Base-by-base conservation (phyloP, 2,113 vertebrate species). In the Cranoglanis bouderius region DNA sequence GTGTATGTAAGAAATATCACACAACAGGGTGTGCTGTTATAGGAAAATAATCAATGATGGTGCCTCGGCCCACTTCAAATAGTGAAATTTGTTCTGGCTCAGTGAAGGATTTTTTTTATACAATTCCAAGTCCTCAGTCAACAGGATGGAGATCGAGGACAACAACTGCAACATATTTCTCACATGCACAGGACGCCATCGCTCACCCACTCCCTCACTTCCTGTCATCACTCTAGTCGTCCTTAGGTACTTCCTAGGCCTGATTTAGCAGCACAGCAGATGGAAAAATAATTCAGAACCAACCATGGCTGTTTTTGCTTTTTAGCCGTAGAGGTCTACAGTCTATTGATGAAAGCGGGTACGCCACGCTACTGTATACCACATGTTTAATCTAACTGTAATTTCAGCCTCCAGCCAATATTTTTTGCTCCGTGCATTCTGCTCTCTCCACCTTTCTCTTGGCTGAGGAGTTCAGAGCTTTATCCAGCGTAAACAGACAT, bases 401-500 rank as follows among this genome's bases (percentile, higher is more conserved):
- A 87, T 65, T 65, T 81, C 40, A 87, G 18, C n/a, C 74, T 61
- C 21, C n/a, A 43, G 77, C 43, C 51, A 16, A 40, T 85, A 49
- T 26, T 53, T 40, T 51, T 55, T 86, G 32, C 83, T 40, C 26
- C 53, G 43, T 38, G 53, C 88, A 65, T 84, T 86, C 63, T 82
- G 59, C 35, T 55, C 19, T 85, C 63, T 85, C n/a, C 67, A 18
- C 53, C 57, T 89, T 67, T 82, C 55, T 78, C 46, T 85, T 83
- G 46, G 70, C 51, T 70, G 77, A 78, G 29, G 26, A 57, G 13
- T 72, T 63, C 26, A 78, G 9, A 61, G 29, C n/a, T 35, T 2
- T 24, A n/a, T 90, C 83, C 87, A 90, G 77, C 78, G 74, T 91
- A 93, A 94, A 93, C 89, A 93, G 70, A 90, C 61, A 26, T 53